phyloP scores from a whole-genome alignment of 2,888 invertebrate genomes.

The Podabrus alpinus region DNA sequence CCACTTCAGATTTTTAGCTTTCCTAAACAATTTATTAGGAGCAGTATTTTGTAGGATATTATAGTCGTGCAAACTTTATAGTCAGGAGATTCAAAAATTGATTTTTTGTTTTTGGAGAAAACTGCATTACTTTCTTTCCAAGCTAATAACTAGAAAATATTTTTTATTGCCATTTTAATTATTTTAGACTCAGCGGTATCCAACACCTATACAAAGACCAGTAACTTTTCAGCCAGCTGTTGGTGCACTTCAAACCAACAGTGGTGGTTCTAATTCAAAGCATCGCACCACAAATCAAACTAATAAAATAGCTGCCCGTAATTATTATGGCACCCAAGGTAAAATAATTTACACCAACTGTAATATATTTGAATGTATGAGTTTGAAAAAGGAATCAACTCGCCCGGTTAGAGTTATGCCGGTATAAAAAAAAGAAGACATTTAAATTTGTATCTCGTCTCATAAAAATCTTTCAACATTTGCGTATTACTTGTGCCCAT shows the following conservation, averaged over 20 bases:
- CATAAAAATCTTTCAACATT: background rate
- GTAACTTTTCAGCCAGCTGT: slow-evolving; percentile 58
- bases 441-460: background rate
- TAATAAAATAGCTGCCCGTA: slow-evolving; percentile 54
- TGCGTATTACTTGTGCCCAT: background rate
- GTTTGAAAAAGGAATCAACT: background rate
- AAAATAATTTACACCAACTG: slow-evolving; percentile 5
- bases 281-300: slow-evolving; percentile 50
- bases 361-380: background rate
- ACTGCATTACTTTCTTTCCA: background rate
- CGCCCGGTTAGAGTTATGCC: background rate
- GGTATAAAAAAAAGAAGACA: no score
- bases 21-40: background rate
- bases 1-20: background rate
- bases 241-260: slow-evolving; percentile 52
- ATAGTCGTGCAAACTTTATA: background rate
- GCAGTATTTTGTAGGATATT: background rate
- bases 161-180: background rate
- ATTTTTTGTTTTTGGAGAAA: background rate
- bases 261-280: slow-evolving; percentile 50
- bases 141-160: background rate
- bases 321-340: slow-evolving; percentile 56
- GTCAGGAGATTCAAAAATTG: background rate
- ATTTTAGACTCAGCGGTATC: slow-evolving; percentile 52
- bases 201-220: slow-evolving; percentile 61